Percentiles rank a stretch among this genome's conserved stretches.
Conservation (phyloP, 2,888 invertebrate genomes). For the Lycocerus yunnanus region DNA sequence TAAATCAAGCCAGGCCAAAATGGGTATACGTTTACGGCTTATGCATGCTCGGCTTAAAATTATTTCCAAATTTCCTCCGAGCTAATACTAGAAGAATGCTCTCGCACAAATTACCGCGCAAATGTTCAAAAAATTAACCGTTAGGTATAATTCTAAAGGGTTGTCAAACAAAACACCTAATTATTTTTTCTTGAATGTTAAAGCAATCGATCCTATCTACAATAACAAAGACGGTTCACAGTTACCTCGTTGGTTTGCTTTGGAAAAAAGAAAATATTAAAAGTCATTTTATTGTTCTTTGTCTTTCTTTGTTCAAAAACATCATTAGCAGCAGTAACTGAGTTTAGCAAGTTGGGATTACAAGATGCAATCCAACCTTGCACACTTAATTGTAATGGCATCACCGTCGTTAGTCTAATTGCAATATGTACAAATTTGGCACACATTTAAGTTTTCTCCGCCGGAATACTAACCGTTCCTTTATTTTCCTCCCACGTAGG, state of each 20-base stretch:
- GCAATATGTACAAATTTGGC: background rate
- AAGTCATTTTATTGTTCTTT: background rate
- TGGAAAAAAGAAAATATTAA: no score
- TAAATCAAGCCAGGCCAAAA: conserved; percentile 30
- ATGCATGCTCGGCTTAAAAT: conserved; percentile 14
- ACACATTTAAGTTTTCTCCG: background rate
- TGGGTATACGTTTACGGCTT: conserved; percentile 23
- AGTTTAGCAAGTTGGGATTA: background rate
- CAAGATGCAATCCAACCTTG: background rate
- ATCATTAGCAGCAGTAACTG: background rate
- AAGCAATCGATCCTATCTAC: no score
- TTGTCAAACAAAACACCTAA: background rate
- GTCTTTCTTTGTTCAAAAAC: background rate
- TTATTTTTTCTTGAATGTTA: background rate
- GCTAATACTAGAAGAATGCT: background rate
- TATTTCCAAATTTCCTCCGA: conserved; percentile 20
- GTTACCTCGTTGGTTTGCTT: no score
- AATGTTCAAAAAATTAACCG: background rate
- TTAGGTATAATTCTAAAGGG: background rate
- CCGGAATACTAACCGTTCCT: background rate
- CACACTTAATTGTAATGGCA: background rate
- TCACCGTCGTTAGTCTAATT: background rate
- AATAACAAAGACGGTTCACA: no score
- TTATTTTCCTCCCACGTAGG: no score
- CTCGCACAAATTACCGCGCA: background rate